phyloP scores from a whole-genome alignment of 2,797 vertebrate species.

The Sebastes paucispinis region DNA sequence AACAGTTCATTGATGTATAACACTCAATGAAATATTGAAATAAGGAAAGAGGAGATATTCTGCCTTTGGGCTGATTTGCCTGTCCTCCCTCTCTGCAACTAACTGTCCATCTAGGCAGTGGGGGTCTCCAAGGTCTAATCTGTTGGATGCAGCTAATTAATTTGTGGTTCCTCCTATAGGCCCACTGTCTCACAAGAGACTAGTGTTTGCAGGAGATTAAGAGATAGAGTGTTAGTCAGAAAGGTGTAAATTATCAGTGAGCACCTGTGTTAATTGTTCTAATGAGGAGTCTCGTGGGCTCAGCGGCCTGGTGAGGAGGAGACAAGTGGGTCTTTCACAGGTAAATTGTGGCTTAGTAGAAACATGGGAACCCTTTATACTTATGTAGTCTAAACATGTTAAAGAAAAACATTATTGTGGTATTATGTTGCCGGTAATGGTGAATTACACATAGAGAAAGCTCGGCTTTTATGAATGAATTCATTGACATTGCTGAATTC shows the following conservation, averaged over 20 bases:
- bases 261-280: slow-evolving; percentile 92
- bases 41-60: slow-evolving; percentile 54
- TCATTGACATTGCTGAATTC: slow-evolving; percentile 21
- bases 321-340: slow-evolving; percentile 54
- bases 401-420: background rate
- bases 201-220: slow-evolving; percentile 94
- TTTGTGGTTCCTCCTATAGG: slow-evolving; percentile 86
- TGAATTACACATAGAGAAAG: slow-evolving; percentile 6
- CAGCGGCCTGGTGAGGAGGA: slow-evolving; percentile 79
- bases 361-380: background rate
- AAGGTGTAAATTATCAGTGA: slow-evolving; percentile 92
- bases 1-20: slow-evolving; percentile 77
- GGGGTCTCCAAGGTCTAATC: slow-evolving; percentile 87
- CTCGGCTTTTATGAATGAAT: slow-evolving; percentile 33
- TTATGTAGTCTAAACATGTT: background rate
- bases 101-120: slow-evolving; percentile 79
- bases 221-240: slow-evolving; percentile 89
- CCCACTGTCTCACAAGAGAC: slow-evolving; percentile 87
- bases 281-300: slow-evolving; percentile 89
- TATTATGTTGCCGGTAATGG: background rate
- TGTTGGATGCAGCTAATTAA: slow-evolving; percentile 93
- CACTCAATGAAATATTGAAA: slow-evolving; percentile 75
- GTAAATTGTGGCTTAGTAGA: slow-evolving; percentile 7
- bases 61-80: slow-evolving; percentile 33
- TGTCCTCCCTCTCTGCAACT: slow-evolving; percentile 70